phyloP scores from a whole-genome alignment of 2,888 invertebrate genomes.

The Tenthredo notha region DNA sequence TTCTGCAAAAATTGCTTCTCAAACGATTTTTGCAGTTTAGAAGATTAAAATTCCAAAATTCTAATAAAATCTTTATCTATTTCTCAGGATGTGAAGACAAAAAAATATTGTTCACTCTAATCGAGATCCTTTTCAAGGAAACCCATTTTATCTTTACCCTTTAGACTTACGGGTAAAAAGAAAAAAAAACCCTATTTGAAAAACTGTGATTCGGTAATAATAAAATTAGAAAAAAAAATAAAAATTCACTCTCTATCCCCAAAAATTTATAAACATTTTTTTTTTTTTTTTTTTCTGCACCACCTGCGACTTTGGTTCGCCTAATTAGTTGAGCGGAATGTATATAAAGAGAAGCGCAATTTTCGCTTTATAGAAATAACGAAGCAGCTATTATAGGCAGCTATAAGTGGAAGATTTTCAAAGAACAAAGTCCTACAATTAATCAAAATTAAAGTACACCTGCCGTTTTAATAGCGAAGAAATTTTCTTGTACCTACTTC shows the following conservation, averaged over 20 bases:
- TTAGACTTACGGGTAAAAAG: too few species aligned
- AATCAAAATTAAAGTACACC: conserved; percentile 47
- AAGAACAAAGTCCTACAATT: conserved; percentile 40
- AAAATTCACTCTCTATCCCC: neutral
- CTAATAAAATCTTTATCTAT: too few species aligned
- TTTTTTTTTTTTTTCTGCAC: too few species aligned
- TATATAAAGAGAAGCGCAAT: neutral
- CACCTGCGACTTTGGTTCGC: neutral
- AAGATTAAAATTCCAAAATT: neutral
- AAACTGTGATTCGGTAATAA: too few species aligned
- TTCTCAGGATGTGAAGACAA: too few species aligned
- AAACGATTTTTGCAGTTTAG: too few species aligned
- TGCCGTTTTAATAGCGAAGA: conserved; percentile 2
- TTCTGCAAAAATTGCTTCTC: neutral
- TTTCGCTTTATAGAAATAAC: neutral
- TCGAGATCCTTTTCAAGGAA: too few species aligned
- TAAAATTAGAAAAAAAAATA: too few species aligned
- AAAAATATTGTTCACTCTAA: too few species aligned
- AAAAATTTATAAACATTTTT: neutral
- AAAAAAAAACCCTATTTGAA: too few species aligned
- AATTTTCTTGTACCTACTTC: neutral
- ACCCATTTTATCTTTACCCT: too few species aligned
- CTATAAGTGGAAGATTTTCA: neutral
- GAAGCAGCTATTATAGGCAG: conserved; percentile 34
- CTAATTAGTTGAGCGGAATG: neutral